Conservation (phyloP, 2,888 invertebrate genomes). For the Chrysolina oricalcia region DNA sequence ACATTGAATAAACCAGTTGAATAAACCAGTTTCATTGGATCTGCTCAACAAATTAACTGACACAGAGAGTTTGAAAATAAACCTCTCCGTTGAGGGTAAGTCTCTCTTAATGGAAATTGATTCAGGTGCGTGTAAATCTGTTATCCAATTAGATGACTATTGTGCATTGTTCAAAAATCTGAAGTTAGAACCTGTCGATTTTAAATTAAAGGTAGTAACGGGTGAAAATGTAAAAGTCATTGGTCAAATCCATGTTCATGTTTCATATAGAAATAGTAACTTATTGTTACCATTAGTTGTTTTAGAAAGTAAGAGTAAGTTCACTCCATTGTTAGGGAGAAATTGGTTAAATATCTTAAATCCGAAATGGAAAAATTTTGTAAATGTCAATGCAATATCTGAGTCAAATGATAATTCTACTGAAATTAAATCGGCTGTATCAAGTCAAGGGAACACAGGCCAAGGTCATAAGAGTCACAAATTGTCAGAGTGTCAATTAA, state of each 20-base stretch:
- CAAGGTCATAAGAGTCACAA: neutral
- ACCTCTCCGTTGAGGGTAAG: neutral
- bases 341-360: slow-evolving; percentile 20
- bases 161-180: neutral
- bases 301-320: slow-evolving; percentile 14
- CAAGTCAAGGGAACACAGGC: too few species aligned
- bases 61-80: neutral
- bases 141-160: slow-evolving; percentile 21
- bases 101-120: slow-evolving; percentile 21
- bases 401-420: too few species aligned
- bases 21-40: neutral
- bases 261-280: neutral
- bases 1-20: accelerated
- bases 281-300: slow-evolving; percentile 23
- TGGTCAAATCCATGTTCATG: slow-evolving; percentile 8
- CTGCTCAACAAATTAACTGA: slow-evolving; percentile 1
- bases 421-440: too few species aligned
- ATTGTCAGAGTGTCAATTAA: neutral
- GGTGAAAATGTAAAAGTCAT: slow-evolving; percentile 19
- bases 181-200: slow-evolving; percentile 6
- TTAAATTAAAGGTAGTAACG: slow-evolving; percentile 28
- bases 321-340: slow-evolving; percentile 25
- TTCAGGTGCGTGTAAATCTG: slow-evolving; percentile 25
- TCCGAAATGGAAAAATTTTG: slow-evolving; percentile 6
- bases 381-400: neutral